Percentiles rank a stretch among this genome's conserved stretches.
These are phyloP conservation scores for Habropoda laboriosa DNA, from an alignment of 1,140 invertebrate species.

Conservation along the genomic window DNA sequence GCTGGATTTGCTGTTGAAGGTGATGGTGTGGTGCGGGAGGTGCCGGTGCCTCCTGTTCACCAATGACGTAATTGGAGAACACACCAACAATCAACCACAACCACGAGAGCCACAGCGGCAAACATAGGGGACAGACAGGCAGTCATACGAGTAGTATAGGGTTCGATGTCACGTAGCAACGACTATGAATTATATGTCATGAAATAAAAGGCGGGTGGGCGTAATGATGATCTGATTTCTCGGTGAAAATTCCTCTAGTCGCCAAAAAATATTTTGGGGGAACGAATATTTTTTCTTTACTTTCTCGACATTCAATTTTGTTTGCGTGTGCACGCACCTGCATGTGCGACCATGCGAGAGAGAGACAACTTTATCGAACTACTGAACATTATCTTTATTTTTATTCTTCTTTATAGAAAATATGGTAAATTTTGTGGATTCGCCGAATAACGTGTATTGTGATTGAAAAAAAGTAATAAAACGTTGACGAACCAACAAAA, in stretches of 20 bases:
- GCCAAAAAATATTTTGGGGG: background rate
- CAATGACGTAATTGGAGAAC: constrained; percentile 82
- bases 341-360: constrained; percentile 34
- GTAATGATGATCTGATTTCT: constrained; percentile 61
- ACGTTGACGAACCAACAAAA: constrained; percentile 52
- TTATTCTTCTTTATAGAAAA: background rate
- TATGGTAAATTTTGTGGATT: constrained; percentile 8
- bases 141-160: constrained; percentile 81
- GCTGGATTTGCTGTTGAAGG: constrained; percentile 83
- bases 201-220: constrained; percentile 65
- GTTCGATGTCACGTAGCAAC: constrained; percentile 77
- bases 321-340: constrained; percentile 9
- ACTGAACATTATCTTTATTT: background rate
- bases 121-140: constrained; percentile 82
- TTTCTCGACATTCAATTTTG: background rate
- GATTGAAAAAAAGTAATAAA: background rate
- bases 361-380: constrained; percentile 2
- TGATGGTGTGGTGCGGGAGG: constrained; percentile 82
- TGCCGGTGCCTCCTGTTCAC: constrained; percentile 82
- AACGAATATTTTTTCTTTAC: background rate
- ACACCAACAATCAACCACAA: constrained; percentile 83
- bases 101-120: constrained; percentile 82
- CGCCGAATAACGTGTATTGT: background rate
- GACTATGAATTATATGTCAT: constrained; percentile 73
- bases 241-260: background rate